These are phyloP conservation scores for Drosophila equinoxialis DNA, from an alignment of 1,140 invertebrate species.

Conservation along the genomic window DNA sequence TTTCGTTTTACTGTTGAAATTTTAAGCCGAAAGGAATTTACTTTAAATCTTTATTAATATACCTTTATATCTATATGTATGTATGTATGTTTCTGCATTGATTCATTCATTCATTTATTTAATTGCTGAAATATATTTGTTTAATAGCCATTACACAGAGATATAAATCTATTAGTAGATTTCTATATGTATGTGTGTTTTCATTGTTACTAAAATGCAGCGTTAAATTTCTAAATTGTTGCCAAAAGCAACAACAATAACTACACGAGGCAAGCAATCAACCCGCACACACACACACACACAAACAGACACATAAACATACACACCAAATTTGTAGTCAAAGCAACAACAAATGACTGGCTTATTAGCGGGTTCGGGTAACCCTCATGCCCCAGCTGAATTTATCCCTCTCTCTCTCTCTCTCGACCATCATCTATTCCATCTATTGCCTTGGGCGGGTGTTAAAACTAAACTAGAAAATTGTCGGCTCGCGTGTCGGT, in stretches of 20 bases:
- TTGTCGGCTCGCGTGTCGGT: conserved; percentile 76
- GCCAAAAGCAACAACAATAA: conserved; percentile 37
- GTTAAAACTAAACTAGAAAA: conserved; percentile 79
- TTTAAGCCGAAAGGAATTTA: conserved; percentile 7
- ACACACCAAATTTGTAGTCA: conserved; percentile 10
- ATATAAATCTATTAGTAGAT: not conserved
- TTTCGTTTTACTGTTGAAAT: not conserved
- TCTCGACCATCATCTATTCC: not conserved
- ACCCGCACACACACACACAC: not conserved
- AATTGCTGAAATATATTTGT: conserved; percentile 46
- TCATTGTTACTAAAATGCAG: conserved; percentile 63
- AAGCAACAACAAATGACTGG: conserved; percentile 65
- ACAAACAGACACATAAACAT: conserved; percentile 4
- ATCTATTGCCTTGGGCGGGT: conserved; percentile 62
- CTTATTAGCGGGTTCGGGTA: conserved; percentile 59
- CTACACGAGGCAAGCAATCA: conserved; percentile 6
- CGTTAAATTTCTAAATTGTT: conserved; percentile 81
- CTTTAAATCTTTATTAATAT: conserved; percentile 12
- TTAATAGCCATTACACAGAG: not conserved
- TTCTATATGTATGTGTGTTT: not conserved
- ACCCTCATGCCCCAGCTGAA: conserved; percentile 1
- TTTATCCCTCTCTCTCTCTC: not conserved
- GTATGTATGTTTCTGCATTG: not conserved
- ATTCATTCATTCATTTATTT: conserved; percentile 49
- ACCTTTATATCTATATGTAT: not conserved